Conservation (phyloP, 1,140 invertebrate species). For the Lordiphosa mommai region DNA sequence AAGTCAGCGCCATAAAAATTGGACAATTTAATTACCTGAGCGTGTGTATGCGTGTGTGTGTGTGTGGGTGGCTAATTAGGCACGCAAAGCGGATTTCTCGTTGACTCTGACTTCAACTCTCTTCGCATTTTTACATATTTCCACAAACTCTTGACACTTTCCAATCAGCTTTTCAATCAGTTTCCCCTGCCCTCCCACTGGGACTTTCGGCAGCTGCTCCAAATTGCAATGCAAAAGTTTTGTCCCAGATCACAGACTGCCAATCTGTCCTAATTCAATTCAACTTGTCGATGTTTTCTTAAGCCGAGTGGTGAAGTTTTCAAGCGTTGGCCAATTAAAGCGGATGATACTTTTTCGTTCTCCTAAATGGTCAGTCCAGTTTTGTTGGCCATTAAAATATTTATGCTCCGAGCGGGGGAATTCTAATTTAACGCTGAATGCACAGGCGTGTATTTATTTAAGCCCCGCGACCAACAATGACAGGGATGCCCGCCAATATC, state of each 20-base stretch:
- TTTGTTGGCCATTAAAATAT: slow-evolving; percentile 58
- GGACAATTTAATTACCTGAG: slow-evolving; percentile 37
- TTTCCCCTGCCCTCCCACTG: slow-evolving; percentile 1
- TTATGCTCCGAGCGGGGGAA: slow-evolving; percentile 45
- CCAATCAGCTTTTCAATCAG: slow-evolving; percentile 15
- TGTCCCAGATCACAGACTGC: slow-evolving; percentile 43
- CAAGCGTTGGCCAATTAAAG: slow-evolving; percentile 43
- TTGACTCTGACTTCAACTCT: too few relatives aligned
- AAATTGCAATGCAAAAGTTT: slow-evolving; percentile 40
- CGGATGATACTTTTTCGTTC: slow-evolving; percentile 10
- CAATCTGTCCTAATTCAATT: slow-evolving; percentile 41
- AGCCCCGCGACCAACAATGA: slow-evolving; percentile 4
- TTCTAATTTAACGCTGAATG: slow-evolving; percentile 72
- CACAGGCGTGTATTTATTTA: slow-evolving; percentile 42
- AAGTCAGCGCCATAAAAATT: slow-evolving; percentile 45
- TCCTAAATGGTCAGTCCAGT: slow-evolving; percentile 38
- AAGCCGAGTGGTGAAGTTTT: slow-evolving; percentile 27
- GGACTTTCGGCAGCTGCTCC: background rate
- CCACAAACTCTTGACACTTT: background rate
- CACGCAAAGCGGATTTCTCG: slow-evolving; percentile 8
- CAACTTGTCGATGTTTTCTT: slow-evolving; percentile 10
- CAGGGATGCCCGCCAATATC: slow-evolving; percentile 48
- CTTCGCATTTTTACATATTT: too few relatives aligned
- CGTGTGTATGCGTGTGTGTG: background rate
- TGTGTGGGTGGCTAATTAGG: slow-evolving; percentile 2